Evolutionary conservation across 2,888 invertebrate species (phyloP), one percentile per base, ranked within the genome.

Genomic region (Hydropsyche betteni): DNA sequence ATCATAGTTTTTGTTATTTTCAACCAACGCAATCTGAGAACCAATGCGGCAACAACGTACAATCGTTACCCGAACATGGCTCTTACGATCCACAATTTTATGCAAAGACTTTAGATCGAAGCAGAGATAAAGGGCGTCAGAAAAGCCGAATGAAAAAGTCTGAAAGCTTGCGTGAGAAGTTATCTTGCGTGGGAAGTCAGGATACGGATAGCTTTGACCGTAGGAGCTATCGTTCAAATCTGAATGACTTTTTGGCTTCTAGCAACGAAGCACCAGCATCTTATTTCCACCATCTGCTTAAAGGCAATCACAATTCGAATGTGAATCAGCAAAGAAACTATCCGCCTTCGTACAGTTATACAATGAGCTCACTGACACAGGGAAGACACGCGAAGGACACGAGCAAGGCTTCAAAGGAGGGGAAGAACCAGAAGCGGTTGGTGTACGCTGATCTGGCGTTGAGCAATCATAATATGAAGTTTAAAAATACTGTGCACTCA

Each of bases 1-100:
- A 90, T 81, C 90, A 90, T 83, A 90, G 90, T 82, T 90, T 90
- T 82, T 90, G 90, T 81, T 90, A 90, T 81, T 90, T 90, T 80
- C 90, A 90, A 84, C 90, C 90, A 6, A 90, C 90, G 80, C 88
- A 90, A 82, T 86, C 87, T 81, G 90, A 90, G 81, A 89, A 90
- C 80, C 87, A 90, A 80, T 84, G 86, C 2, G 85, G 86, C 76
- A 87, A 87, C 77, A 77, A 76, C 14, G 86, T 86, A 80, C 86
- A 86, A 74, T 83, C 85, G 77, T 83, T 86, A 0, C 86, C 86
- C 75, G 86, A 87, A 72, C 87, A 87, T 76, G 75, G 70, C 85
- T 87, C 14, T 85, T 87, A 82, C 86, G 88, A 52, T 86, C 87
- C 50, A 80, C 76, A 79, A 14, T 87, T 86, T 79, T 87, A 86